Base-by-base conservation (phyloP, 2,113 vertebrate species). In the Brachypodius melanocephalos region DNA sequence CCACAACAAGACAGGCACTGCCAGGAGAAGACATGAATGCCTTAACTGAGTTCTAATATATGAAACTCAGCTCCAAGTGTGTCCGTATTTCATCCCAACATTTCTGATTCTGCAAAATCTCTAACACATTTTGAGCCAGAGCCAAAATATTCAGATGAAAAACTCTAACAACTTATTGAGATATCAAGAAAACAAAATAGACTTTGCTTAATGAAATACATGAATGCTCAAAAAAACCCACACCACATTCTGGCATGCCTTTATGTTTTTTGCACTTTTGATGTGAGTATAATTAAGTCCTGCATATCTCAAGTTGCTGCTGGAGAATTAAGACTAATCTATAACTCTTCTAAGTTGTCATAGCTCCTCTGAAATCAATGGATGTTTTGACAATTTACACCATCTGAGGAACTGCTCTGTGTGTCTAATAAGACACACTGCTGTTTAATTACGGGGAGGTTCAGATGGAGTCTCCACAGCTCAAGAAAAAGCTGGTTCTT, bases 281-380 rank as follows among this genome's bases (percentile, higher is more conserved):
- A 91, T 93, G 63, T 63, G 34, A 89, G 7, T 17, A 5, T 81
- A 94, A 95, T 95, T 71, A 93, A 74, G 59, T 79, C 93, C 34
- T 67, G 51, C 34, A 8, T 87, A 88, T 91, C 81, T 88, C 38
- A 55, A 91, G 55, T 69, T 95, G 14, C 55, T 90, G 54, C 75
- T 83, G 72, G 59, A 88, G 46, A 94, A 85, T 82, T 73, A 85
- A 75, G 42, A 42, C 74, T 89, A 76, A 94, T 95, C 87, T 85
- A 8, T 76, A 93, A 54, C 63, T 95, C 71, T 55, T 48, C 5
- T 1, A 85, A 91, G 21, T 80, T 91, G 67, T 51, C 80, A 48
- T 26, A 91, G 54, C 43, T 91, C 26, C 71, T 63, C 71, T 80
- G 78, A 88, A 93, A 90, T 95, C 81, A 91, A 17, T n/a, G 66